These are phyloP conservation scores for Ceramica pisi DNA, from an alignment of 2,888 invertebrate genomes.

Conservation along the genomic window DNA sequence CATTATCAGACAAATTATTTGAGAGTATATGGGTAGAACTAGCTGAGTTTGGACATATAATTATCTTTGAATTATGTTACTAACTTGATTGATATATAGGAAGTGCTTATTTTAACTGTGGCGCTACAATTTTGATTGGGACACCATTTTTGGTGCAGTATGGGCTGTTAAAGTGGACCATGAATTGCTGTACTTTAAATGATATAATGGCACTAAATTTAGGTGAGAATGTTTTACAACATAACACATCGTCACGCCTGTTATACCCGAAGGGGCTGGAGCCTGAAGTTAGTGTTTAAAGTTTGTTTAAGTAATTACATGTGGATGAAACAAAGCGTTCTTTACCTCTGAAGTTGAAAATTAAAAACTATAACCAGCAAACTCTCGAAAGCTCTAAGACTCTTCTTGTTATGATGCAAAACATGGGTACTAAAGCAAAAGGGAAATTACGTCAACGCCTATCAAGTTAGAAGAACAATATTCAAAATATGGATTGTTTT, in stretches of 20 bases:
- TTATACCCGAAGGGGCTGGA: too few species aligned
- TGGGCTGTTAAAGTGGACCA: constrained; percentile 1
- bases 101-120: constrained; percentile 22
- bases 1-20: constrained; percentile 53
- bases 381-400: too few species aligned
- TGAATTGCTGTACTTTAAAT: neutral
- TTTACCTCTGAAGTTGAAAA: too few species aligned
- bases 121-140: constrained; percentile 20
- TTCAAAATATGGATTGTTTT: constrained; percentile 9
- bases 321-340: too few species aligned
- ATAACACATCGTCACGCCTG: too few species aligned
- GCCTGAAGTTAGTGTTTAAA: too few species aligned
- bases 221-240: neutral
- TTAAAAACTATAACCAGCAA: too few species aligned
- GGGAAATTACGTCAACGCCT: neutral
- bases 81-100: constrained; percentile 48
- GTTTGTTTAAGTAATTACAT: too few species aligned
- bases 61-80: constrained; percentile 40
- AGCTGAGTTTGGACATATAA: constrained; percentile 38
- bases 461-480: neutral
- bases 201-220: neutral
- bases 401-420: too few species aligned
- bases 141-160: constrained; percentile 22
- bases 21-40: constrained; percentile 24
- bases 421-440: too few species aligned